A percentile compares a stretch with the other conserved stretches of the same genome.
Conservation (phyloP, 2,888 invertebrate genomes). For the Acleris cristana region DNA sequence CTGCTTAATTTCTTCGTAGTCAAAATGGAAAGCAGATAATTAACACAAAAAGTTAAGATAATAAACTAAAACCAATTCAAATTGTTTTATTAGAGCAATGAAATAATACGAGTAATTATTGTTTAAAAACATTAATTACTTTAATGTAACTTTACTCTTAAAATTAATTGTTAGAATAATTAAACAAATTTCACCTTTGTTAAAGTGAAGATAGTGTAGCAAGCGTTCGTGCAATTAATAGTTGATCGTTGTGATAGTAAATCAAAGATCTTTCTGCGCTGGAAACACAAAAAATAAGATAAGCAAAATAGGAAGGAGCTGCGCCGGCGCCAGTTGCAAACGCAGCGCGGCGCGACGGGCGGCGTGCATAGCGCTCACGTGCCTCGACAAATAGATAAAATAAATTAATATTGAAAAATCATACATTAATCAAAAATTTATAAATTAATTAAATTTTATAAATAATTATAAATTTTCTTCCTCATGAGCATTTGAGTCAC, state of each 20-base stretch:
- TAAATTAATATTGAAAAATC: constrained; percentile 35
- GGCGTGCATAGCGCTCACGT: constrained; percentile 55
- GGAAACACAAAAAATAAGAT: constrained; percentile 42
- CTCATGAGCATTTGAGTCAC: constrained; percentile 43
- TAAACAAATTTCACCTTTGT: constrained; percentile 1
- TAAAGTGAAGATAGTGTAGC: constrained; percentile 40
- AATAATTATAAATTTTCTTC: too few relatives aligned
- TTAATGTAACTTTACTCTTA: too few relatives aligned
- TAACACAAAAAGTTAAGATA: too few relatives aligned
- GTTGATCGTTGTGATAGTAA: constrained; percentile 24
- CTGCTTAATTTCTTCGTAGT: too few relatives aligned
- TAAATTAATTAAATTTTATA: too few relatives aligned
- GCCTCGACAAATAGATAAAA: constrained; percentile 27
- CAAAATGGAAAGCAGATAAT: too few relatives aligned
- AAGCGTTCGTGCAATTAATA: constrained; percentile 38
- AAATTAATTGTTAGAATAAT: too few relatives aligned
- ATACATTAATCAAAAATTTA: background rate
- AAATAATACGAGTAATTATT: too few relatives aligned
- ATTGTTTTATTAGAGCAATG: too few relatives aligned
- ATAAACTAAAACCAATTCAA: too few relatives aligned
- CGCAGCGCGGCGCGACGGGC: constrained; percentile 59
- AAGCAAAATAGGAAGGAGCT: constrained; percentile 50
- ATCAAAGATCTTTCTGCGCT: constrained; percentile 41
- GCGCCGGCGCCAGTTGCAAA: constrained; percentile 51
- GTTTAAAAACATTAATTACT: too few relatives aligned